Percentiles rank a stretch among this genome's conserved stretches.
Conservation (phyloP, 2,113 vertebrate species). For the Serilophus lunatus region DNA sequence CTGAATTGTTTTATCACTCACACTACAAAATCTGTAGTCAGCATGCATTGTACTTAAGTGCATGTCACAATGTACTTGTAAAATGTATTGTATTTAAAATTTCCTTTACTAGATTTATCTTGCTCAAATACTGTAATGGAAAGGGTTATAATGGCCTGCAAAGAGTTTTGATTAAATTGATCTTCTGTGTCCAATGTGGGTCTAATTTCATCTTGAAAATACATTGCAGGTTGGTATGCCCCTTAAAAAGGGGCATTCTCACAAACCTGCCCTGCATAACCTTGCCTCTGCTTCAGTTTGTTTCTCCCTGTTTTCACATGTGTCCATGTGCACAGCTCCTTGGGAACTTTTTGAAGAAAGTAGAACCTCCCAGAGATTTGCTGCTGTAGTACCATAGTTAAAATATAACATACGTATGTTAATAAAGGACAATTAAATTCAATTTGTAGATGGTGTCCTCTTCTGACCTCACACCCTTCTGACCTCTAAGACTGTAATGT, state of each 20-base stretch:
- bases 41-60: background rate
- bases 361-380: background rate
- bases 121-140: background rate
- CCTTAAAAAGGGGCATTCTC: background rate
- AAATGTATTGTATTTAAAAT: background rate
- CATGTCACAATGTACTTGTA: background rate
- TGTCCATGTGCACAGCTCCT: background rate
- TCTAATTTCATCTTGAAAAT: background rate
- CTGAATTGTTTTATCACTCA: background rate
- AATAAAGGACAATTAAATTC: background rate
- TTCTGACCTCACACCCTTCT: background rate
- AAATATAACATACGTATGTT: background rate
- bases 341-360: background rate
- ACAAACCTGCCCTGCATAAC: background rate
- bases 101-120: background rate
- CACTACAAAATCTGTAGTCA: background rate
- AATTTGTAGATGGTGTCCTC: background rate
- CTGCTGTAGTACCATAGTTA: background rate
- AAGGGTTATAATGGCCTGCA: background rate
- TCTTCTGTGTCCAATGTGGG: background rate
- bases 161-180: background rate
- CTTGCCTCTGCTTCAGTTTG: fast-evolving
- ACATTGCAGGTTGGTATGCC: background rate
- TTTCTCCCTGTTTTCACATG: background rate
- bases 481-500: background rate